Evolutionary conservation across 2,888 invertebrate genomes (phyloP).

Genomic region (Anaspis maculata): DNA sequence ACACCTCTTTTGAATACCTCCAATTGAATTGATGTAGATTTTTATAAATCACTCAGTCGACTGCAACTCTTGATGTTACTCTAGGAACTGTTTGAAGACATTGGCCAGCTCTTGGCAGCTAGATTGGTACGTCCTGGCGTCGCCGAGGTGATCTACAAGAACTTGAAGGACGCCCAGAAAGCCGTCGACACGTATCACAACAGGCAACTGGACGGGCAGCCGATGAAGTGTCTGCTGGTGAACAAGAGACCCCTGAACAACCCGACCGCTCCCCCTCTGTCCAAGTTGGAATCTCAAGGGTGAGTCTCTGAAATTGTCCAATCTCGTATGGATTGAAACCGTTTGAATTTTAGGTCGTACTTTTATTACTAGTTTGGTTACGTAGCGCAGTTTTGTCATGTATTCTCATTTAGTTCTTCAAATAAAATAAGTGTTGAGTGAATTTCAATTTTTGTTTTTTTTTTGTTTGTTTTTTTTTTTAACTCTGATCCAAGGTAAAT

Average conservation of each 20-base stretch:
- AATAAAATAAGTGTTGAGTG: background rate
- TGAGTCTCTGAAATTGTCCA: no score
- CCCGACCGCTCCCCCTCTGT: slow-evolving; percentile 46
- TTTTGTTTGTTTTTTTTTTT: background rate
- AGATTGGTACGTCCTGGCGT: slow-evolving; percentile 78
- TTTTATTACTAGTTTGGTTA: no score
- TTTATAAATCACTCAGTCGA: no score
- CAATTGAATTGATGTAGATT: no score
- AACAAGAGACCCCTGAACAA: slow-evolving; percentile 62
- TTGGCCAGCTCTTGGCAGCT: slow-evolving; percentile 78
- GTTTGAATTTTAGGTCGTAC: no score
- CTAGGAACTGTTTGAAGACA: slow-evolving; percentile 92
- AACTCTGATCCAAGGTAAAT: background rate
- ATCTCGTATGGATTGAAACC: no score
- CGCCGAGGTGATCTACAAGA: slow-evolving; percentile 86
- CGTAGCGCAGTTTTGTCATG: no score
- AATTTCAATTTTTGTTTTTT: background rate
- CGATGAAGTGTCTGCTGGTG: slow-evolving; percentile 84
- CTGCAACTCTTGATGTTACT: no score
- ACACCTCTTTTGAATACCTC: no score
- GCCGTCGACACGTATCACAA: slow-evolving; percentile 92
- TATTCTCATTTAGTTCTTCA: background rate
- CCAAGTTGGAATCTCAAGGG: slow-evolving; percentile 26
- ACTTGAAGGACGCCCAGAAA: slow-evolving; percentile 75
- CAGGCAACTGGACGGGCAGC: slow-evolving; percentile 85